Evolutionary conservation across 2,797 vertebrate species (phyloP).

Genomic region (Falco columbarius): DNA sequence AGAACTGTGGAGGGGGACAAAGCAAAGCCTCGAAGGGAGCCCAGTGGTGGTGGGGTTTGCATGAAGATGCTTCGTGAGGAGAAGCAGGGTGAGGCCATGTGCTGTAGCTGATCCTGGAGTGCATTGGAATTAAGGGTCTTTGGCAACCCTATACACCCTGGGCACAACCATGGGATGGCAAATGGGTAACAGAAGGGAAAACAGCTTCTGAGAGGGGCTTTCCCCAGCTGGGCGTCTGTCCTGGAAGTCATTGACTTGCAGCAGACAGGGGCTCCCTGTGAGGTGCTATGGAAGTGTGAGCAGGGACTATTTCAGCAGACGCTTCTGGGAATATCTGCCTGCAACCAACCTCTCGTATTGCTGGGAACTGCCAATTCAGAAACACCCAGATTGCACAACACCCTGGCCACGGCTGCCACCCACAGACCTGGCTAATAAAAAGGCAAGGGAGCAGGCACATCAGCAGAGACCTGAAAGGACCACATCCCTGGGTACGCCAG

Average conservation of each 20-base stretch:
- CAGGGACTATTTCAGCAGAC: not conserved
- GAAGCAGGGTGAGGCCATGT: accelerated
- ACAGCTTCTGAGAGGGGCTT: not conserved
- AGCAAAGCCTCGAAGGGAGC: not conserved
- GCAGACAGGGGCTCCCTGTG: accelerated
- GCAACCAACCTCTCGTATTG: accelerated
- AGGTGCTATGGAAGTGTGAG: not conserved
- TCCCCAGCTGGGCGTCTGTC: accelerated
- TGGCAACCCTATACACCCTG: accelerated
- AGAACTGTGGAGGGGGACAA: accelerated
- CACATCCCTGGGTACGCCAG: not conserved
- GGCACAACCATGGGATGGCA: accelerated
- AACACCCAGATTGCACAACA: not conserved
- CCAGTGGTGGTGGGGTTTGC: not conserved
- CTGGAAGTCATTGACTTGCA: accelerated
- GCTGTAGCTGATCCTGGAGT: not conserved
- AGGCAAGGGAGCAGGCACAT: not conserved
- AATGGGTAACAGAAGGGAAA: accelerated
- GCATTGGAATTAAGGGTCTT: accelerated
- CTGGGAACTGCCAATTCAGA: not conserved
- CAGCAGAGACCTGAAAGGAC: not conserved
- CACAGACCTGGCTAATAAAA: not conserved
- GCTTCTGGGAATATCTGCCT: not conserved
- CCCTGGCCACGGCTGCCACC: not conserved
- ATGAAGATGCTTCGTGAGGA: not conserved